These are phyloP conservation scores for Micrasema longulum DNA, from an alignment of 1,140 invertebrate species.

Conservation along the genomic window DNA sequence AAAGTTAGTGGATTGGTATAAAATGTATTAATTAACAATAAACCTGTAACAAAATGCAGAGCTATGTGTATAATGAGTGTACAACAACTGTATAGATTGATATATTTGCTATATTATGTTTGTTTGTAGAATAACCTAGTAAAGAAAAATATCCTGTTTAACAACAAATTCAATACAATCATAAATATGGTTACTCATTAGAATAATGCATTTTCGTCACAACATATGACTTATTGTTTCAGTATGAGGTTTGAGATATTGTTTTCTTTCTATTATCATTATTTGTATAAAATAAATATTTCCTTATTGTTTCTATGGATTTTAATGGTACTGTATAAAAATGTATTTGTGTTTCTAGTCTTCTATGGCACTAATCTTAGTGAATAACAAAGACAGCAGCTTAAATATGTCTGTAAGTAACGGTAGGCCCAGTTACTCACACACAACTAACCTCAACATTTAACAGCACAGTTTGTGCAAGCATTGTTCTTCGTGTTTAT, in stretches of 20 bases:
- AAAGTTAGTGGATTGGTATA: neutral
- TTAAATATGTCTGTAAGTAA: too few species aligned
- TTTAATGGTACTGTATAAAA: slow-evolving; percentile 53
- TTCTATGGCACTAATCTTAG: slow-evolving; percentile 54
- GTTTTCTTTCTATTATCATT: slow-evolving; percentile 47
- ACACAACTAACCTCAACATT: too few species aligned
- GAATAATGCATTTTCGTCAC: slow-evolving; percentile 44
- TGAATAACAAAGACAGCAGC: neutral
- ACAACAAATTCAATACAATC: slow-evolving; percentile 29
- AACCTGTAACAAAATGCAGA: slow-evolving; percentile 38
- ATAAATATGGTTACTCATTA: slow-evolving; percentile 29
- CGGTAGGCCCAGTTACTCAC: too few species aligned
- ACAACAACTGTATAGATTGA: slow-evolving; percentile 51
- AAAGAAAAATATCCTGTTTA: slow-evolving; percentile 19
- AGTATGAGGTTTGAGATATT: slow-evolving; percentile 54
- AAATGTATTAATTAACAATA: slow-evolving; percentile 12
- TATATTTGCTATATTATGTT: slow-evolving; percentile 28
- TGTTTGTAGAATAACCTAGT: slow-evolving; percentile 31
- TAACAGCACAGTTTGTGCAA: too few species aligned
- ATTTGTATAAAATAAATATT: slow-evolving; percentile 54
- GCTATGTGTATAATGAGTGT: slow-evolving; percentile 11
- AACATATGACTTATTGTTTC: slow-evolving; percentile 53
- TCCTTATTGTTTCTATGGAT: slow-evolving; percentile 46
- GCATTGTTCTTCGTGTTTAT: too few species aligned
- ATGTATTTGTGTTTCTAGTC: slow-evolving; percentile 44